phyloP scores from a whole-genome alignment of 2,888 invertebrate genomes.

The Orthosia incerta region DNA sequence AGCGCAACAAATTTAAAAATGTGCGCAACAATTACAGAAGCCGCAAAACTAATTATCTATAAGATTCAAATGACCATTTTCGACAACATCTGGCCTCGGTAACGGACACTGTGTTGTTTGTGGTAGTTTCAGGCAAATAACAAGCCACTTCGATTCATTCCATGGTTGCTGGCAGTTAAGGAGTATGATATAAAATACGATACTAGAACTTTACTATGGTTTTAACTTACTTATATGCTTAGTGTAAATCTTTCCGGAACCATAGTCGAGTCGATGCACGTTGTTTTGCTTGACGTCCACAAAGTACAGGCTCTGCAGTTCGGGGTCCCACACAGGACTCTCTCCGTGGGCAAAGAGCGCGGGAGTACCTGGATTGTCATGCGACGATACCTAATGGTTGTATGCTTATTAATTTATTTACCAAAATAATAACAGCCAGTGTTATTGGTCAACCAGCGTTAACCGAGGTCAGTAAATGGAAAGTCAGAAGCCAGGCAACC shows the following conservation, averaged over 20 bases:
- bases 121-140: neutral
- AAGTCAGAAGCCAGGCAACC: too few species aligned
- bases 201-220: neutral
- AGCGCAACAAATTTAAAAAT: too few species aligned
- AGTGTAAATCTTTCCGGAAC: constrained; percentile 77
- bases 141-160: neutral
- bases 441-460: too few species aligned
- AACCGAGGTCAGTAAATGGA: too few species aligned
- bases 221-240: constrained; percentile 80
- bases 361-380: constrained; percentile 72
- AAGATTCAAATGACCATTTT: too few species aligned
- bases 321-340: constrained; percentile 91
- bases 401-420: constrained; percentile 20
- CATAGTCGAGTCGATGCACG: constrained; percentile 88
- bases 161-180: neutral
- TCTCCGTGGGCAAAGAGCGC: constrained; percentile 80
- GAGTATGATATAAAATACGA: neutral
- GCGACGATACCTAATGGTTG: constrained; percentile 77
- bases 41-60: too few species aligned
- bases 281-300: constrained; percentile 90
- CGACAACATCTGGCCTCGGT: too few species aligned
- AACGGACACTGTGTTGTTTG: neutral
- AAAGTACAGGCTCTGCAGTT: constrained; percentile 88
- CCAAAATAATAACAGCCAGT: neutral
- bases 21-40: too few species aligned